Base-by-base conservation (phyloP, 2,888 invertebrate genomes). In the Drosophila mettleri region DNA sequence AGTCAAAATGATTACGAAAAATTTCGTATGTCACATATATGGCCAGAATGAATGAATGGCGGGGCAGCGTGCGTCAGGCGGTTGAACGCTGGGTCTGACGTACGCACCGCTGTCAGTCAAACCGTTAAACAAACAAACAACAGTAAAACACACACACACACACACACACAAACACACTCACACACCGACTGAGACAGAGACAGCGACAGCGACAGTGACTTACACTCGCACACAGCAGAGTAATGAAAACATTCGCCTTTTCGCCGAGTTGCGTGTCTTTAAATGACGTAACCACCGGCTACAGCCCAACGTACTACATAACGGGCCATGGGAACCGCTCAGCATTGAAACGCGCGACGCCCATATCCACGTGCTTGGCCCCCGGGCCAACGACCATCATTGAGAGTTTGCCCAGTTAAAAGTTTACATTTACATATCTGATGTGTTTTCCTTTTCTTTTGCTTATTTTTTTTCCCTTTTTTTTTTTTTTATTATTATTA, bases 221-320 rank as follows among this genome's bases (percentile, higher is more conserved):
- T 24, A 24, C 24, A 24, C 24, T 24, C 24, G n/a, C n/a, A n/a
- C n/a, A n/a, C n/a, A n/a, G 24, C 43, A 24, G 24, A 24, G 74
- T 72, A 86, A 88, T 85, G 74, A 82, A 83, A 87, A 78, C 70
- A 82, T 74, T 86, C 69, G 77, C 62, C 49, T 83, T 80, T 80
- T 69, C 54, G 69, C 51, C 57, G 51, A 82, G 78, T 84, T 84
- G 88, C 84, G 88, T 84, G 88, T 88, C 84, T 74, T 70, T 53
- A 70, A 83, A 84, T 84, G 84, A 84, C 84, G 84, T 88, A 84
- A 84, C 86, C 86, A 43, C 43, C 52, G 52, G 39, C 60, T 45
- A 39, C 58, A 57, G 45, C 36, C 20, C 41, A 31, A 22, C 65
- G 61, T 53, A 62, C 67, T 53, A 62, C 67, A 58, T 57, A 66